A percentile compares a stretch with the other conserved stretches of the same genome.
Conservation (phyloP, 2,113 vertebrate genomes). For the Pandion haliaetus region DNA sequence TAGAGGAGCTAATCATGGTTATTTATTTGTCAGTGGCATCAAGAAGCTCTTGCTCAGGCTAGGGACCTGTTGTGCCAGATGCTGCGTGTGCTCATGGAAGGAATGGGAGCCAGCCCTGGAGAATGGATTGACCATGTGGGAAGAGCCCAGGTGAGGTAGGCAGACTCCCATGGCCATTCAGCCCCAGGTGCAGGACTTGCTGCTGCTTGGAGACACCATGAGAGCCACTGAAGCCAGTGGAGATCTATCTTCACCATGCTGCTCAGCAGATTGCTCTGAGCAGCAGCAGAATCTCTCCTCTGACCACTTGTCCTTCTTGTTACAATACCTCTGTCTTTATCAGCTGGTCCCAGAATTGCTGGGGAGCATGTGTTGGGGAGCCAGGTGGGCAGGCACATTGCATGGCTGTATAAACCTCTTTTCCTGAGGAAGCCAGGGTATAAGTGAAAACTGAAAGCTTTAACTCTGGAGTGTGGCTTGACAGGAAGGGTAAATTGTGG, state of each 20-base stretch:
- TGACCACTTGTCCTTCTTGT: background rate
- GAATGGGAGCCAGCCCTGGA: background rate
- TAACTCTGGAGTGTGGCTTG: background rate
- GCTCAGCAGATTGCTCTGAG: background rate
- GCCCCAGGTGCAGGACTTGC: background rate
- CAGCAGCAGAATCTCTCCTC: background rate
- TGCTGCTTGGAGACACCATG: background rate
- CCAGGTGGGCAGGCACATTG: background rate
- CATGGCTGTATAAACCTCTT: background rate
- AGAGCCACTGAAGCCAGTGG: background rate
- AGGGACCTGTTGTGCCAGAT: background rate
- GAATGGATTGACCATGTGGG: fast-evolving
- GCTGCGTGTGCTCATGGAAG: background rate
- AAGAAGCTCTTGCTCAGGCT: background rate
- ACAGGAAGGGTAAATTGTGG: background rate
- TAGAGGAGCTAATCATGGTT: constrained; percentile 37
- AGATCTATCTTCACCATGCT: background rate
- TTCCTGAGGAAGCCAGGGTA: background rate
- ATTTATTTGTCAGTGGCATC: constrained; percentile 28
- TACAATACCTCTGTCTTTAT: background rate
- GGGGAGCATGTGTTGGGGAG: background rate
- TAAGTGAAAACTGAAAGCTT: background rate
- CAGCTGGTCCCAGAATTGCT: background rate
- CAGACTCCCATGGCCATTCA: background rate
- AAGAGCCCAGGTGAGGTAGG: background rate